Conservation (phyloP, 2,797 vertebrate species). For the Dromococcyx pavoninus region DNA sequence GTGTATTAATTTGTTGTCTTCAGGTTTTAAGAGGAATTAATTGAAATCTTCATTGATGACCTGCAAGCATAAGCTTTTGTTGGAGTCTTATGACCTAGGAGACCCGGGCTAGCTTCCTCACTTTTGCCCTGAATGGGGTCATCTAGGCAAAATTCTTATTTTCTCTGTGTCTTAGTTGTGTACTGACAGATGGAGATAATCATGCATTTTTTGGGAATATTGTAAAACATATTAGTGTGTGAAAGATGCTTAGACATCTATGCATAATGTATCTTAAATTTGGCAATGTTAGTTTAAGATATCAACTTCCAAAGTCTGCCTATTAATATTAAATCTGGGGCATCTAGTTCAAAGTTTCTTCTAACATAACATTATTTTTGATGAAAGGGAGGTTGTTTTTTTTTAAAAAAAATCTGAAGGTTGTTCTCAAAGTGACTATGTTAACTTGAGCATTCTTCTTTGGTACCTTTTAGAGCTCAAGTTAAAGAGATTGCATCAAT, state of each 20-base stretch:
- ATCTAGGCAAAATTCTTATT: neutral
- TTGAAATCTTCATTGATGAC: neutral
- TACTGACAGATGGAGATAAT: neutral
- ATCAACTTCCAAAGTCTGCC: neutral
- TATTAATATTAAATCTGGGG: neutral
- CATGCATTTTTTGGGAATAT: neutral
- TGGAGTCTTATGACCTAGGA: neutral
- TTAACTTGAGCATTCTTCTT: neutral
- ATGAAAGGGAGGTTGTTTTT: neutral
- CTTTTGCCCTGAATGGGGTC: neutral
- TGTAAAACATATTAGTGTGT: neutral
- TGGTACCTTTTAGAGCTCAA: neutral
- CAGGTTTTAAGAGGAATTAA: neutral
- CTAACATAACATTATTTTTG: neutral
- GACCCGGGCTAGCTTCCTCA: neutral
- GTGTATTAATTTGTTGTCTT: neutral
- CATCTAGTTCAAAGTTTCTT: neutral
- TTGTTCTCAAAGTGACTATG: neutral
- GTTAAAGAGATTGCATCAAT: neutral
- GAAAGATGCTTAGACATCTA: neutral
- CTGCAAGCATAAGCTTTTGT: neutral
- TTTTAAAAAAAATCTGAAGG: neutral
- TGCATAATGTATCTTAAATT: neutral
- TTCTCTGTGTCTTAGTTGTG: neutral
- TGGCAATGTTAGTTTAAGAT: neutral